phyloP scores from a whole-genome alignment of 2,888 invertebrate genomes.

The Diogma glabrata region DNA sequence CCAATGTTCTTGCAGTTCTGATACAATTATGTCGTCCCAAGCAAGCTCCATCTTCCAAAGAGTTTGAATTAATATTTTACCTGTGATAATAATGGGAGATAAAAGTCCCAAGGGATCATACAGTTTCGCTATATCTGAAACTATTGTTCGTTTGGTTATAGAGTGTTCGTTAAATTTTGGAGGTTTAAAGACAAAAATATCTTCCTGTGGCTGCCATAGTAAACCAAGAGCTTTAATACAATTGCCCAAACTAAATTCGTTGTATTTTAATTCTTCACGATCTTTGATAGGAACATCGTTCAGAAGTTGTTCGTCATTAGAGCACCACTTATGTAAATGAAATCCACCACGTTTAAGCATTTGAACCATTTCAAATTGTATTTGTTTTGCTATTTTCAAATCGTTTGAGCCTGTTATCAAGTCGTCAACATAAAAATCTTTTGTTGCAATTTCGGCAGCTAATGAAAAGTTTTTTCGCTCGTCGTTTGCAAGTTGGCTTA shows the following conservation, averaged over 20 bases:
- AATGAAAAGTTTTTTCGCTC: no score
- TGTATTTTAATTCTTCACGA: neutral
- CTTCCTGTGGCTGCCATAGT: no score
- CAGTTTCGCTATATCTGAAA: slow-evolving; percentile 7
- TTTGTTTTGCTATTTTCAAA: neutral
- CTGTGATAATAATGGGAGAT: slow-evolving; percentile 1
- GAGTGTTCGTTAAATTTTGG: no score
- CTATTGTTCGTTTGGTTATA: slow-evolving; percentile 6
- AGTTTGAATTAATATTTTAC: slow-evolving; percentile 4
- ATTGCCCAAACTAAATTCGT: neutral
- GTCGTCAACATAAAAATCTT: neutral
- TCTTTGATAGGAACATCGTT: neutral
- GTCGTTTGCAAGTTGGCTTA: slow-evolving; percentile 12
- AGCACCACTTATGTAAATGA: slow-evolving; percentile 10
- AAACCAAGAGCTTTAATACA: slow-evolving; percentile 11
- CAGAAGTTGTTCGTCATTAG: neutral
- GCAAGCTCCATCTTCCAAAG: no score
- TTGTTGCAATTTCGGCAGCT: no score
- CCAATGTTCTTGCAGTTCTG: no score
- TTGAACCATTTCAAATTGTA: neutral
- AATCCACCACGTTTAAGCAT: neutral
- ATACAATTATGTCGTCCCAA: no score
- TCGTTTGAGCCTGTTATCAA: neutral
- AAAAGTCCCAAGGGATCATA: slow-evolving; percentile 10
- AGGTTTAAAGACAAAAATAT: no score